Conservation (phyloP, 2,888 invertebrate species). For the Epinotia bilunana region DNA sequence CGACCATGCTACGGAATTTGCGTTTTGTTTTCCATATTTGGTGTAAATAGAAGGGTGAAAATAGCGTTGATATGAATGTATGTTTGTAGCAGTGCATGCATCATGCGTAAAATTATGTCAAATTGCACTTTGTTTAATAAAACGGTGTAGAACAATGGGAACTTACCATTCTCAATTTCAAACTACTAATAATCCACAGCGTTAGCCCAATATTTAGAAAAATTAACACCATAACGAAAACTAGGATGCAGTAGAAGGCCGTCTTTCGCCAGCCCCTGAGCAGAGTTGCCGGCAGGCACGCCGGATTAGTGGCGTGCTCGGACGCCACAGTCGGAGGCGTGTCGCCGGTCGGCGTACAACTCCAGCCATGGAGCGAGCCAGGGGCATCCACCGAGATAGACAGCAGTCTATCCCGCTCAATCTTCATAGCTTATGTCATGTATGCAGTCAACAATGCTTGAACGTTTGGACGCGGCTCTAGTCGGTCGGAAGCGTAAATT, state of each 20-base stretch:
- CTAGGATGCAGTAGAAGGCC: constrained; percentile 94
- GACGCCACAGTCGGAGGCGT: constrained; percentile 58
- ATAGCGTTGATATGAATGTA: no score
- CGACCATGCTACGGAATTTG: no score
- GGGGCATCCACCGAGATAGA: constrained; percentile 59
- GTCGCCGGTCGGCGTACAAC: constrained; percentile 76
- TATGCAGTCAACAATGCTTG: no score
- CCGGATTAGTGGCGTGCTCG: constrained; percentile 51
- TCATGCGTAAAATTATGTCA: no score
- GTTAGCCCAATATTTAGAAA: constrained; percentile 97
- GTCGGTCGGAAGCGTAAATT: no score
- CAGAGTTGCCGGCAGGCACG: constrained; percentile 63
- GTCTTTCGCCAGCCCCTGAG: constrained; percentile 94
- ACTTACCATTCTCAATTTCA: constrained; percentile 96
- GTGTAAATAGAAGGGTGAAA: no score
- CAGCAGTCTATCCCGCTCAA: no score
- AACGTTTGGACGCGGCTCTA: no score
- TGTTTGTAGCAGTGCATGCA: no score
- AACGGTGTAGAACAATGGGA: background rate
- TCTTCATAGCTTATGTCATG: no score
- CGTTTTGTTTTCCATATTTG: no score
- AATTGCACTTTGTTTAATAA: background rate
- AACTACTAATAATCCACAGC: constrained; percentile 97
- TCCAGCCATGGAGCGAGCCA: constrained; percentile 73
- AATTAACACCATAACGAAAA: constrained; percentile 93